Percentiles rank a stretch among this genome's conserved stretches.
Conservation (phyloP, 2,113 vertebrate species). For the Chelonoidis abingdonii region DNA sequence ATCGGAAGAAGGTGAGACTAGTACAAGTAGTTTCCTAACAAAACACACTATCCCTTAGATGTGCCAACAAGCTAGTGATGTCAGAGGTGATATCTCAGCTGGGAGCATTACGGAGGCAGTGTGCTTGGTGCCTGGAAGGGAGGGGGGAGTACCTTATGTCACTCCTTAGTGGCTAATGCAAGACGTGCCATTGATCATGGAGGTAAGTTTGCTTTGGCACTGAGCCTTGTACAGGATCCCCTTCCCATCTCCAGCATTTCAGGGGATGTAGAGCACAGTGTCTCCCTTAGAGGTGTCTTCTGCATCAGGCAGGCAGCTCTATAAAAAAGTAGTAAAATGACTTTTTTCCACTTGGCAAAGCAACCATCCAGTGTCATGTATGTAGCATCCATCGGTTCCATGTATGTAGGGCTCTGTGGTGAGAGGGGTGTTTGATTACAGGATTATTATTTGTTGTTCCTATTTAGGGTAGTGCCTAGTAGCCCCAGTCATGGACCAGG, state of each 20-base stretch:
- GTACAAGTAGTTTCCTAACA: not conserved
- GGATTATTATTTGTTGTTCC: not conserved
- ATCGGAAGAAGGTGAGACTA: slow-evolving; percentile 92
- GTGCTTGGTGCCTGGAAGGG: not conserved
- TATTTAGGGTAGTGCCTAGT: not conserved
- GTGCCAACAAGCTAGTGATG: not conserved
- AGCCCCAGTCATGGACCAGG: not conserved
- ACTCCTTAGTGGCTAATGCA: not conserved
- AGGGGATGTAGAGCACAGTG: not conserved
- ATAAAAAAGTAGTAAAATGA: not conserved
- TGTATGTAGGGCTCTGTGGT: not conserved
- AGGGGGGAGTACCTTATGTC: not conserved
- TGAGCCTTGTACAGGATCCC: not conserved
- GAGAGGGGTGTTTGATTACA: not conserved
- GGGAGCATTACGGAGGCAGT: not conserved
- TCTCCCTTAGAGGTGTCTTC: not conserved
- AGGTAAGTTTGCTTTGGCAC: not conserved
- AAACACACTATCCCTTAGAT: not conserved
- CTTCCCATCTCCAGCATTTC: not conserved
- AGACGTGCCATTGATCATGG: not conserved
- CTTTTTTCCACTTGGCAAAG: not conserved
- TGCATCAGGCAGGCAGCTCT: not conserved
- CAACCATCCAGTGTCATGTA: too few relatives aligned
- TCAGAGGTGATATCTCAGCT: not conserved
- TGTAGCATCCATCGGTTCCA: not conserved